Evolutionary conservation across 2,113 vertebrate species (phyloP).

Genomic region (Protomyctophum bolini): DNA sequence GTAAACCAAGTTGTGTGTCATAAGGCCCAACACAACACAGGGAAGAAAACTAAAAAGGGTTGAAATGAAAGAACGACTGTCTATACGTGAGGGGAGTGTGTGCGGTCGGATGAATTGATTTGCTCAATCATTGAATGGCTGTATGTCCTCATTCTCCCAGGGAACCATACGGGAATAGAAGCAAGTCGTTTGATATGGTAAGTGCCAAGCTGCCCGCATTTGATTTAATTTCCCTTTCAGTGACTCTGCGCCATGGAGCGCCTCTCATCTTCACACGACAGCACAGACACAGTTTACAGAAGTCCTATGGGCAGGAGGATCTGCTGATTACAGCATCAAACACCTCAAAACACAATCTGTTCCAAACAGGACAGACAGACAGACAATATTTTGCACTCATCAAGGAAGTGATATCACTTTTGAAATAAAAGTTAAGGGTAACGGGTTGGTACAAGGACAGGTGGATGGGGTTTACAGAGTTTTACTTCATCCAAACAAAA

Average conservation of each 20-base stretch:
- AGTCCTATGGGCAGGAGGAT: slow-evolving; percentile 26
- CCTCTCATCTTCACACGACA: slow-evolving; percentile 10
- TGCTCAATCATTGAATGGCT: slow-evolving; percentile 20
- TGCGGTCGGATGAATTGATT: slow-evolving; percentile 25
- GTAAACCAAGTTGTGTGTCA: not conserved
- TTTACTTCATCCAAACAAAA: slow-evolving; percentile 31
- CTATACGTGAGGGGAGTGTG: slow-evolving; percentile 4
- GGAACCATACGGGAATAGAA: slow-evolving; percentile 39
- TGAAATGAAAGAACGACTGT: slow-evolving; percentile 18
- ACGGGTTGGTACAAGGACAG: slow-evolving; percentile 20
- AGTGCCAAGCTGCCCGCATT: slow-evolving; percentile 24
- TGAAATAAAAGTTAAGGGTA: slow-evolving; percentile 27
- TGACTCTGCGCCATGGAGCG: not conserved
- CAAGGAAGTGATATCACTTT: slow-evolving; percentile 16
- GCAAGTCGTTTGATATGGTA: slow-evolving; percentile 36
- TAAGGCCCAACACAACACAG: not conserved
- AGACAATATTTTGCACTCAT: slow-evolving; percentile 9
- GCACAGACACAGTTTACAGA: not conserved
- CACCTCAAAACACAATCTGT: slow-evolving; percentile 33
- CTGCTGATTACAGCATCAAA: slow-evolving; percentile 27
- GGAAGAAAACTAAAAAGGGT: not conserved
- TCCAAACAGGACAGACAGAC: slow-evolving; percentile 15
- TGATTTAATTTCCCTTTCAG: slow-evolving; percentile 25
- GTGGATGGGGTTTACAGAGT: slow-evolving; percentile 20
- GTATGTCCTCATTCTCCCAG: slow-evolving; percentile 31